phyloP scores from a whole-genome alignment of 2,888 invertebrate genomes.

The Heliconius aoede region DNA sequence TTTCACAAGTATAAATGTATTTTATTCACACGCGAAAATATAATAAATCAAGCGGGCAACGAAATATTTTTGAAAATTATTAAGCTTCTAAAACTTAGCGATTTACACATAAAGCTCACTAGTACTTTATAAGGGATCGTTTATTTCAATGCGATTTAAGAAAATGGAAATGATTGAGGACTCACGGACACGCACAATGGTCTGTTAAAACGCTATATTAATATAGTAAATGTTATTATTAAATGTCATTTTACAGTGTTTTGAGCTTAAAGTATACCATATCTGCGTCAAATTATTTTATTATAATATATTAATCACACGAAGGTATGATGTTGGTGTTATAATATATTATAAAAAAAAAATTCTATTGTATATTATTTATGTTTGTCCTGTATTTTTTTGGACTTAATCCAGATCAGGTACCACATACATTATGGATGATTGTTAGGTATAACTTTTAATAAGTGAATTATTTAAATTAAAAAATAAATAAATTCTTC shows the following conservation, averaged over 20 bases:
- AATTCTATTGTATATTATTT: no score
- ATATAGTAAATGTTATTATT: background rate
- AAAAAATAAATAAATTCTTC: no score
- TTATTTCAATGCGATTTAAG: conserved; percentile 11
- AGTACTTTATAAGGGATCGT: conserved; percentile 3
- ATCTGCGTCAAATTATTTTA: background rate
- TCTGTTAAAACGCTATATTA: conserved; percentile 11
- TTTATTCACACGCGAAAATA: conserved; percentile 24
- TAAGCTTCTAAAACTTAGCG: conserved; percentile 19
- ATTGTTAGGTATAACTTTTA: no score
- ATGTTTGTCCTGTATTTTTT: no score
- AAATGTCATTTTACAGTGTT: background rate
- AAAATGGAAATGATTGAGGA: conserved; percentile 2
- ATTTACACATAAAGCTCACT: conserved; percentile 20
- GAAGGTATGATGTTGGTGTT: background rate
- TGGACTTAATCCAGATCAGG: no score
- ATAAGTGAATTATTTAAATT: no score
- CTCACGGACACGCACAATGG: conserved; percentile 11
- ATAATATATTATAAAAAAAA: background rate
- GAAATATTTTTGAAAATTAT: conserved; percentile 25
- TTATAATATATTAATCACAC: background rate
- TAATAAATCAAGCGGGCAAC: conserved; percentile 20
- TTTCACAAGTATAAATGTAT: conserved; percentile 11
- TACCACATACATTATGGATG: no score
- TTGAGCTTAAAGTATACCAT: background rate